A percentile compares a stretch with the other conserved stretches of the same genome.
These are phyloP conservation scores for Corynorhinus townsendii DNA, from an alignment of 2,113 vertebrate genomes.

Conservation along the genomic window DNA sequence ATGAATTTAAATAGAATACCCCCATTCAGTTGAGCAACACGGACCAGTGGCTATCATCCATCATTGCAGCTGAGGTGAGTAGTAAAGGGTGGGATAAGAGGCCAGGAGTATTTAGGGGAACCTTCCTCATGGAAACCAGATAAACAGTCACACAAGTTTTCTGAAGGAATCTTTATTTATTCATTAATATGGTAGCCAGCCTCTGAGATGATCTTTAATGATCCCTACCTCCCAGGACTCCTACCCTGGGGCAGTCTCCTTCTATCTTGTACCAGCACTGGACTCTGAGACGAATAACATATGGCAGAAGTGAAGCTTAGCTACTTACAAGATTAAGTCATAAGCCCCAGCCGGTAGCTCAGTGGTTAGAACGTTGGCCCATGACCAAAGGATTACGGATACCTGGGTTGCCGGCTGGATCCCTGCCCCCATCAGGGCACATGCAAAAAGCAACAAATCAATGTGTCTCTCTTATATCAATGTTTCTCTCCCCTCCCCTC, in stretches of 20 bases:
- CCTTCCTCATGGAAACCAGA: neutral
- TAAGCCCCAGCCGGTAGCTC: too few species aligned
- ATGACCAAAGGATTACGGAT: too few species aligned
- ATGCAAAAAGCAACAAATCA: too few species aligned
- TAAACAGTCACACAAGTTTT: neutral
- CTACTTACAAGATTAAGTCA: neutral
- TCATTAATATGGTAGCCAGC: neutral
- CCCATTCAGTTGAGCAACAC: neutral
- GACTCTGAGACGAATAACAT: neutral
- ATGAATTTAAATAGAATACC: neutral
- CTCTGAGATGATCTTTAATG: neutral
- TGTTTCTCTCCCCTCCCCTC: too few species aligned
- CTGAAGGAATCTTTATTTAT: neutral
- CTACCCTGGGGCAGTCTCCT: neutral
- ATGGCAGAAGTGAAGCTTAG: neutral
- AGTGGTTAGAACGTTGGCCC: too few species aligned
- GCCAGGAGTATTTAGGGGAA: neutral
- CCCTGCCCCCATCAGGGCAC: too few species aligned
- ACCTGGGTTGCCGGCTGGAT: too few species aligned
- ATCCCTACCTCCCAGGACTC: neutral
- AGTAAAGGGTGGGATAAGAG: neutral
- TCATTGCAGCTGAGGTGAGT: neutral
- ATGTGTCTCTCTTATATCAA: too few species aligned
- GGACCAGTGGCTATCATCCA: neutral
- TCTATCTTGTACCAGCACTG: neutral